phyloP scores from a whole-genome alignment of 1,140 invertebrate genomes.

The Formica selysi region DNA sequence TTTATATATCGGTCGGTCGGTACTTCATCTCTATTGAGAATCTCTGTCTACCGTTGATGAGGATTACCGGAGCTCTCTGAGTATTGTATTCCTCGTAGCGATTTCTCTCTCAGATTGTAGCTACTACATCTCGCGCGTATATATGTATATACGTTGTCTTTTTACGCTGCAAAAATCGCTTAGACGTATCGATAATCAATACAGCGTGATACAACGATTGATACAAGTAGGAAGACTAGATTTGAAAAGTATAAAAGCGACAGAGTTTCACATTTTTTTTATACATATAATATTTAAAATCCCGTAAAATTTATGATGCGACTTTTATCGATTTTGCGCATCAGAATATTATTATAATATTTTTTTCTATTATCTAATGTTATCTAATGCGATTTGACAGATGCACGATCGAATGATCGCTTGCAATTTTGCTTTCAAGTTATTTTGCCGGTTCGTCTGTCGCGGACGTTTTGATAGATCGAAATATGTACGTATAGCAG shows the following conservation, averaged over 20 bases:
- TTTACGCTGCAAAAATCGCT: slow-evolving; percentile 23
- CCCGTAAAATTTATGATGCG: background rate
- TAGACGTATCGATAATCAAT: slow-evolving; percentile 50
- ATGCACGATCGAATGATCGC: background rate
- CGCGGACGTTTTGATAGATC: slow-evolving; percentile 31
- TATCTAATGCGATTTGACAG: background rate
- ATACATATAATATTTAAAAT: background rate
- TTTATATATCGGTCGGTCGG: slow-evolving; percentile 25
- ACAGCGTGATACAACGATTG: slow-evolving; percentile 29
- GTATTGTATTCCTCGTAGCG: slow-evolving; percentile 57
- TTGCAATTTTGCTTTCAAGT: background rate
- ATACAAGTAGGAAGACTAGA: slow-evolving; percentile 22
- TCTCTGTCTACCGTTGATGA: slow-evolving; percentile 54
- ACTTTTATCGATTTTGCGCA: background rate
- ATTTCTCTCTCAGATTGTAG: slow-evolving; percentile 59
- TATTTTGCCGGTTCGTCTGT: background rate
- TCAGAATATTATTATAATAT: background rate
- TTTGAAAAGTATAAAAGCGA: background rate
- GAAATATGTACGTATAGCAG: background rate
- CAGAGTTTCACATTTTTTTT: background rate
- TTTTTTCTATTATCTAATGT: background rate
- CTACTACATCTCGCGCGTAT: slow-evolving; percentile 2
- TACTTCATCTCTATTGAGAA: slow-evolving; percentile 33
- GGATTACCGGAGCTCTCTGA: slow-evolving; percentile 57
- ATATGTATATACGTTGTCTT: slow-evolving; percentile 4